Evolutionary conservation across 2,888 invertebrate species (phyloP), one percentile per base, ranked within the genome.

Genomic region (Limnephilus marmoratus): DNA sequence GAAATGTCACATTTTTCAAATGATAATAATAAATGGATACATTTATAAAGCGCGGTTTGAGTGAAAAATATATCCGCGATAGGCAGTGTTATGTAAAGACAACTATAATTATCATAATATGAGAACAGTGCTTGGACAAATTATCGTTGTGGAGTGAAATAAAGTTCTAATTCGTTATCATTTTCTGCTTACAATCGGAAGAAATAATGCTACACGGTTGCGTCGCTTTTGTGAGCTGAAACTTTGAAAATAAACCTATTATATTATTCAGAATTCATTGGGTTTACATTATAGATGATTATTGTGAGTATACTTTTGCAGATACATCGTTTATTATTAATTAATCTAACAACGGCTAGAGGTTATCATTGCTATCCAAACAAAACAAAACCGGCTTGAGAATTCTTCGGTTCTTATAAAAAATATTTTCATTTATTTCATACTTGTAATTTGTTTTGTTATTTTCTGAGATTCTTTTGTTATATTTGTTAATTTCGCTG

Each of bases 1-100:
- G 83, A 83, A 83, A 83, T 83, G 83, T 83, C 37, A 83, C 83
- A 83, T 83, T 37, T 83, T 82, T 83, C 68, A 68, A 68, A 68
- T 68, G 24, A 53, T 53, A 53, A 53, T 53, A 18, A 68, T 68
- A 68, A 24, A 68, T 68, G 24, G 68, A 68, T 24, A n/a, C 15
- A n/a, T 68, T 68, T 68, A 0, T 68, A 68, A 68, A 24, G 24
- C 68, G 68, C 68, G 68, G 68, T 68, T 68, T 68, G 7, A 7
- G 68, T 68, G 24, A 24, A 68, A 68, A n/a, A 68, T 68, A 24
- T 53, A 24, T 68, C 68, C 24, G 68, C 68, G 24, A n/a, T 68
- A n/a, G 7, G 24, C 68, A 24, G 53, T 68, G 24, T 68, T 68
- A 68, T n/a, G n/a, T n/a, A 68, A 68, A 68, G 7, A 68, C 9